Evolutionary conservation across 2,113 vertebrate genomes (phyloP), one percentile per base, ranked within the genome.

Genomic region (Brienomyrus brachyistius): DNA sequence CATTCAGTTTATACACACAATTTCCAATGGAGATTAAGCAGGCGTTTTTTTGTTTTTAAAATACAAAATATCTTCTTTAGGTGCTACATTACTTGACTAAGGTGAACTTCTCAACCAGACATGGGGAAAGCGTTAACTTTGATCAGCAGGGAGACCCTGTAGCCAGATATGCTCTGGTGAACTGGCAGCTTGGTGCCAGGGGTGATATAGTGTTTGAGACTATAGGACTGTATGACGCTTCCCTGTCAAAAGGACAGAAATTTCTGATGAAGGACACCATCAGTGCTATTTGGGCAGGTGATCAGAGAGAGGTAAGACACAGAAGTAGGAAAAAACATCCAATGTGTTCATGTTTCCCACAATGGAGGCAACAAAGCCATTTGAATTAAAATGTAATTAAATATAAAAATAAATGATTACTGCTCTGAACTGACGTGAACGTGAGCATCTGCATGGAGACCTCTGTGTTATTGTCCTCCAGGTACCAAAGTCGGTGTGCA

Each of bases 401-500:
- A 62, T n/a, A n/a, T 62, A 9, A 62, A n/a, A n/a, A 19, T 54
- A 56, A 52, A 47, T 66, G 27, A n/a, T 50, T 4, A 48, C 83
- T 86, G 74, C 83, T 6, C 2, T 90, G 40, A 47, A 2, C 80
- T 45, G 19, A 47, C 17, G 43, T 83, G 40, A 54, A 31, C 8
- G 66, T 27, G 11, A 91, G 27, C 35, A 47, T 66, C 27, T 66
- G n/a, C 62, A 66, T 66, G n/a, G 59, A 62, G 59, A 70, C 62
- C n/a, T 70, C 62, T 70, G 62, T 70, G 62, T 70, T 31, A 31
- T 19, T 91, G 11, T 89, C 27, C 89, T 89, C 2, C 90, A 96
- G 95, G 94, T 96, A 9, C 95, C 95, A 4, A 89, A 62, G 88
- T 96, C 96, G 70, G 87, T 96, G 40, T 97, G 96, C 93, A 96